Percentiles rank a stretch among this genome's conserved stretches.
These are phyloP conservation scores for Epiblema foenella DNA, from an alignment of 2,888 invertebrate genomes.

Conservation along the genomic window DNA sequence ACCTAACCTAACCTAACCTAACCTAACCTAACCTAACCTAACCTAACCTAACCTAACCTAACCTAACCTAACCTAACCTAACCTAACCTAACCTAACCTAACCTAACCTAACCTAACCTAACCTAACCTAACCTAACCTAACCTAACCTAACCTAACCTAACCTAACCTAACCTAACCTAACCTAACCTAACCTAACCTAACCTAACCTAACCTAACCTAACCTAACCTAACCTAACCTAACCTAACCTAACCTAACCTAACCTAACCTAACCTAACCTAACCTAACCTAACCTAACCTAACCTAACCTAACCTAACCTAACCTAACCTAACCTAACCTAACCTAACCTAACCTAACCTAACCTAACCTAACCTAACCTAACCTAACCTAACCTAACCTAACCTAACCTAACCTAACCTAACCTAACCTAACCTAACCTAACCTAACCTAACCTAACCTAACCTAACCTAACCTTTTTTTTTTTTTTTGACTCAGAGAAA, in stretches of 20 bases:
- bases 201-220: conserved; percentile 8
- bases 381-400: conserved; percentile 8
- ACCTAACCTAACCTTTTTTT: neutral
- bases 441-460: neutral
- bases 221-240: conserved; percentile 5
- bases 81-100: conserved; percentile 8
- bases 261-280: conserved; percentile 1
- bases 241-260: conserved; percentile 2
- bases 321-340: conserved; percentile 8
- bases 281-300: conserved; percentile 8
- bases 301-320: conserved; percentile 8
- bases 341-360: conserved; percentile 8
- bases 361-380: conserved; percentile 8
- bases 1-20: conserved; percentile 8
- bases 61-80: conserved; percentile 8
- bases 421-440: neutral
- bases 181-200: conserved; percentile 8
- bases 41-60: conserved; percentile 6
- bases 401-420: conserved; percentile 6
- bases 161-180: conserved; percentile 8
- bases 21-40: conserved; percentile 1
- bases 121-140: conserved; percentile 8
- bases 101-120: conserved; percentile 8
- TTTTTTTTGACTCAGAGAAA: no score
- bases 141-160: conserved; percentile 8